Percentiles rank a stretch among this genome's conserved stretches.
Conservation (phyloP, 2,797 vertebrate genomes). For the Lacerta viridis region DNA sequence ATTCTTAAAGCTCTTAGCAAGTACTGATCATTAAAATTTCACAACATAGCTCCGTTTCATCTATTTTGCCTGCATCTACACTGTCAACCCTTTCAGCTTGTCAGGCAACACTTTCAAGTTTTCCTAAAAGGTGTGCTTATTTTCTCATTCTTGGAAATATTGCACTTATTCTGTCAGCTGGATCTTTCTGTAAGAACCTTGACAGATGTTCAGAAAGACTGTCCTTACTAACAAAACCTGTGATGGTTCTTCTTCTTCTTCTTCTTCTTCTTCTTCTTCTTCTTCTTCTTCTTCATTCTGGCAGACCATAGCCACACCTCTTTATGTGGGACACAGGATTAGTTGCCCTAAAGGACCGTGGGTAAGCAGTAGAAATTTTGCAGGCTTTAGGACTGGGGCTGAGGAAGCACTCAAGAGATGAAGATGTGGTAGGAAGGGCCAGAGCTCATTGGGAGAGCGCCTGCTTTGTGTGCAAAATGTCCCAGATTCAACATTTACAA, state of each 20-base stretch:
- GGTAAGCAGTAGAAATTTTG: not conserved
- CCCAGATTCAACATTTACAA: not conserved
- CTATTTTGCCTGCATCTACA: slow-evolving; percentile 30
- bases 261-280: too few species aligned
- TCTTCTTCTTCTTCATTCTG: too few species aligned
- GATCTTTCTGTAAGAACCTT: not conserved
- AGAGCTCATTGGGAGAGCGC: not conserved
- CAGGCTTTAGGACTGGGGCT: not conserved
- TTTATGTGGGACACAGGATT: not conserved
- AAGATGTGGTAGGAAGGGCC: not conserved
- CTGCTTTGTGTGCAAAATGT: not conserved
- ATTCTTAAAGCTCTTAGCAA: slow-evolving; percentile 51
- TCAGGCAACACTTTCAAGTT: not conserved
- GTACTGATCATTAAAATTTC: slow-evolving; percentile 40
- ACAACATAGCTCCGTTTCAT: slow-evolving; percentile 19
- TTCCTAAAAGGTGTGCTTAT: slow-evolving; percentile 21
- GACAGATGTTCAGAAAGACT: not conserved
- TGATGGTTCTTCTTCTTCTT: not conserved
- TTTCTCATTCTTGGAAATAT: slow-evolving; percentile 35
- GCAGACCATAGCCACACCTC: not conserved
- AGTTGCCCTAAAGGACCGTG: not conserved
- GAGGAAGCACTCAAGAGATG: not conserved
- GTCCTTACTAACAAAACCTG: not conserved
- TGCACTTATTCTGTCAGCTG: not conserved
- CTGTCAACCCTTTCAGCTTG: slow-evolving; percentile 24